These are phyloP conservation scores for Ctenoplectra terminalis DNA, from an alignment of 1,140 invertebrate genomes.

Conservation along the genomic window DNA sequence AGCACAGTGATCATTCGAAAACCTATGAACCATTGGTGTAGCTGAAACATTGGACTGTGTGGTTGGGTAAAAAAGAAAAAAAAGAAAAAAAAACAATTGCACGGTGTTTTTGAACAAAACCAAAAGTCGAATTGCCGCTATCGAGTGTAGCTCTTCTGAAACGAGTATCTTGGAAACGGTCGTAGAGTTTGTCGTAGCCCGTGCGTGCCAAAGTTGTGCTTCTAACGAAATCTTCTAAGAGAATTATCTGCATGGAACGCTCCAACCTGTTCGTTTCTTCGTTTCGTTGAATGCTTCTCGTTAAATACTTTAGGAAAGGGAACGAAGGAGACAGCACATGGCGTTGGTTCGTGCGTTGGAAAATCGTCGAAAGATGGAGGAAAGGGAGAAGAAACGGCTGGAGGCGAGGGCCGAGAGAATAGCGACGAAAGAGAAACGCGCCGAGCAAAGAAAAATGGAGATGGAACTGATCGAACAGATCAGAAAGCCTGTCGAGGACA, in stretches of 20 bases:
- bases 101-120: conserved; percentile 28
- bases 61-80: conserved; percentile 7
- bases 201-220: conserved; percentile 59
- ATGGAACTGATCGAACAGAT: conserved; percentile 93
- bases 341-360: conserved; percentile 94
- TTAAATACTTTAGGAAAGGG: conserved; percentile 88
- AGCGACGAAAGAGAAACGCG: conserved; percentile 90
- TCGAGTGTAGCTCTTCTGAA: conserved; percentile 51
- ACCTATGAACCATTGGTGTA: neutral
- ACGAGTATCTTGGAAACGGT: conserved; percentile 64
- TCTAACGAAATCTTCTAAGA: neutral
- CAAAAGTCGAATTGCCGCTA: conserved; percentile 11
- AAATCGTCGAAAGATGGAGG: conserved; percentile 92
- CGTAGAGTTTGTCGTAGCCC: conserved; percentile 65
- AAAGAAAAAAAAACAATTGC: conserved; percentile 7
- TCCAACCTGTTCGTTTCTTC: neutral
- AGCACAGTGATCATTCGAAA: neutral
- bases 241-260: conserved; percentile 29
- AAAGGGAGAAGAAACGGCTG: conserved; percentile 92
- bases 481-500: conserved; percentile 94
- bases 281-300: conserved; percentile 7
- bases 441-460: conserved; percentile 92
- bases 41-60: conserved; percentile 3
- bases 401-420: conserved; percentile 91
- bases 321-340: conserved; percentile 95